Base-by-base conservation (phyloP, 1,140 invertebrate species). In the Hypsibius dujardini region DNA sequence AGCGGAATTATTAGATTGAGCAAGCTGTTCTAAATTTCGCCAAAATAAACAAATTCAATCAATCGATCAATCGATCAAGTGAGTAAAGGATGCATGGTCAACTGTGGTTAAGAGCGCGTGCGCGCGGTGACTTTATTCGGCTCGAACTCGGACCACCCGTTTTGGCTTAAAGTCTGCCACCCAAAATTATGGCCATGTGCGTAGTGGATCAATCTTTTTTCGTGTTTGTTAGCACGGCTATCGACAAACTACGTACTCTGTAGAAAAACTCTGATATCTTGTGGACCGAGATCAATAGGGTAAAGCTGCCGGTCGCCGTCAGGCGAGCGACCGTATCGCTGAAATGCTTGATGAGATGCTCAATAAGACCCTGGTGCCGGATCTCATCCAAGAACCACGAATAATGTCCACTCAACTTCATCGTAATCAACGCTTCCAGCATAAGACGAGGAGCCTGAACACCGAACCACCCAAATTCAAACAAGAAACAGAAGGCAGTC, bases 371-470 rank as follows among this genome's bases (percentile, higher is more conserved):
- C 42, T 67, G 62, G 12, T 42, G 62, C 62, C 62, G 62, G 12
- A 67, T 67, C 42, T 67, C 62, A 42, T 67, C 62, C 12, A 67
- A 15, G 45, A 67, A 67, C 62, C 62, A 67, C 62, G 12, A 42
- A 7, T 7, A 42, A 12, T 67, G 62, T 15, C 12, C 12, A 3
- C 62, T 42, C 42, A 67, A 67, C 42, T 67, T 67, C 62, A 67
- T 67, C 12, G 3, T 67, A 3, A 67, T 42, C 12, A 67, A 7
- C 12, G 62, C 62, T 42, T 67, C 62, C 12, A 67, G 12, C 42
- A 67, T 42, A 7, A 67, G 62, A 67, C 62, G 62, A 3, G 62
- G 7, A 67, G 62, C 42, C 62, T 67, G 42, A 3, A 67, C 12
- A 12, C 50, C 7, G 50, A 12, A 56, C 7, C n/a, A 56, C 50